These are phyloP conservation scores for Chionodraco myersi DNA, from an alignment of 2,113 vertebrate genomes.

Conservation along the genomic window DNA sequence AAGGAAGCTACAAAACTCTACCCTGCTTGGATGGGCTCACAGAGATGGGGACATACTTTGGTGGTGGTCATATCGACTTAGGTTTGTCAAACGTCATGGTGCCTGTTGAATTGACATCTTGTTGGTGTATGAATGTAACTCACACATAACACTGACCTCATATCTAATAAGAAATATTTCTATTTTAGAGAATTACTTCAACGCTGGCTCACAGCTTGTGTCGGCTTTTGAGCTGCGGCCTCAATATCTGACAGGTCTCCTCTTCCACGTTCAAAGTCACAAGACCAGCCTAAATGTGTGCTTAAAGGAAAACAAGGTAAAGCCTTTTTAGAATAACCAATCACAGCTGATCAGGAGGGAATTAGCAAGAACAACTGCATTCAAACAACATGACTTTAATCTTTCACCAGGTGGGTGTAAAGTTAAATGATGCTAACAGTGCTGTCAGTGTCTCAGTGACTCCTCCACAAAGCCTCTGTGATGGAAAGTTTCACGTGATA, in stretches of 20 bases:
- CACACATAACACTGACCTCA: no score
- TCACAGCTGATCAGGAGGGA: background rate
- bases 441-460: constrained; percentile 80
- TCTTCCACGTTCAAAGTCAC: constrained; percentile 81
- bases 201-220: constrained; percentile 80
- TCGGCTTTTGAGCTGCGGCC: constrained; percentile 86
- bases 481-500: constrained; percentile 86
- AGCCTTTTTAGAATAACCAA: constrained; percentile 3
- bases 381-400: background rate
- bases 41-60: constrained; percentile 87
- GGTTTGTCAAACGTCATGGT: constrained; percentile 73
- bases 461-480: constrained; percentile 80
- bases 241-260: constrained; percentile 81
- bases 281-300: constrained; percentile 82
- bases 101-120: background rate
- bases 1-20: constrained; percentile 71
- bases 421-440: constrained; percentile 76
- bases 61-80: constrained; percentile 84
- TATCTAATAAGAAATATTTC: constrained; percentile 11
- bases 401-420: constrained; percentile 83
- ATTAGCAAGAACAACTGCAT: background rate
- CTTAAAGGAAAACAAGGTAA: constrained; percentile 85
- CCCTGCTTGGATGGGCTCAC: constrained; percentile 82
- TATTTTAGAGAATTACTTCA: constrained; percentile 79
- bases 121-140: background rate